These are phyloP conservation scores for Oscheius sp. DNA, from an alignment of 2,888 invertebrate genomes.

Conservation along the genomic window DNA sequence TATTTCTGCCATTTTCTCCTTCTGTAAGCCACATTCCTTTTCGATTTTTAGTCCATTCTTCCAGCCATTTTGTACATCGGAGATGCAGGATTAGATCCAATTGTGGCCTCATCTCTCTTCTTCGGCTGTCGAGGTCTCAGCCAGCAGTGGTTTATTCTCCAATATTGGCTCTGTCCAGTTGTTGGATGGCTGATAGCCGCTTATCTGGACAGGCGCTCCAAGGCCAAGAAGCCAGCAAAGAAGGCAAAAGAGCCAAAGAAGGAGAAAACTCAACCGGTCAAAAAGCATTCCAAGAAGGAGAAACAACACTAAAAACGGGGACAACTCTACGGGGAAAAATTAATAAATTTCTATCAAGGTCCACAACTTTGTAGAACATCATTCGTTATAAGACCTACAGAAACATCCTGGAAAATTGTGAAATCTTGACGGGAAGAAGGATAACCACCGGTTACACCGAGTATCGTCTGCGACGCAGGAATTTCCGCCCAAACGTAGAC, in stretches of 20 bases:
- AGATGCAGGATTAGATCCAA: slow-evolving; percentile 48
- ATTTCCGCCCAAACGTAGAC: too few species aligned
- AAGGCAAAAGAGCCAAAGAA: slow-evolving; percentile 1
- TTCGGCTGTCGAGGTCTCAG: slow-evolving; percentile 45
- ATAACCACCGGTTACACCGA: too few species aligned
- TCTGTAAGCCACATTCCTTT: slow-evolving; percentile 16
- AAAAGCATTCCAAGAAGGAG: slow-evolving; percentile 3
- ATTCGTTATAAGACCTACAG: too few species aligned
- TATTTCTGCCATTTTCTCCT: slow-evolving; percentile 31
- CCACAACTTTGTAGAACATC: too few species aligned
- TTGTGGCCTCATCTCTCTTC: slow-evolving; percentile 48
- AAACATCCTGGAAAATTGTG: too few species aligned
- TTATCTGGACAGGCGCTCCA: slow-evolving; percentile 24
- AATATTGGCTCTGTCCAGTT: slow-evolving; percentile 48
- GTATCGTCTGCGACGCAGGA: too few species aligned
- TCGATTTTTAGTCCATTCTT: background rate
- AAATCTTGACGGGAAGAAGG: too few species aligned
- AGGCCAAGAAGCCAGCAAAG: background rate
- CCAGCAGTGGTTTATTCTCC: slow-evolving; percentile 45
- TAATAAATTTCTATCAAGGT: background rate
- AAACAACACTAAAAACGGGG: background rate
- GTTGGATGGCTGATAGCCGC: slow-evolving; percentile 49
- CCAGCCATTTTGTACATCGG: slow-evolving; percentile 47
- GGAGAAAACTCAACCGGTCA: background rate
- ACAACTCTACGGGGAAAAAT: background rate